These are phyloP conservation scores for Tolypeutes matacus DNA, from an alignment of 2,797 vertebrate species.

Conservation along the genomic window DNA sequence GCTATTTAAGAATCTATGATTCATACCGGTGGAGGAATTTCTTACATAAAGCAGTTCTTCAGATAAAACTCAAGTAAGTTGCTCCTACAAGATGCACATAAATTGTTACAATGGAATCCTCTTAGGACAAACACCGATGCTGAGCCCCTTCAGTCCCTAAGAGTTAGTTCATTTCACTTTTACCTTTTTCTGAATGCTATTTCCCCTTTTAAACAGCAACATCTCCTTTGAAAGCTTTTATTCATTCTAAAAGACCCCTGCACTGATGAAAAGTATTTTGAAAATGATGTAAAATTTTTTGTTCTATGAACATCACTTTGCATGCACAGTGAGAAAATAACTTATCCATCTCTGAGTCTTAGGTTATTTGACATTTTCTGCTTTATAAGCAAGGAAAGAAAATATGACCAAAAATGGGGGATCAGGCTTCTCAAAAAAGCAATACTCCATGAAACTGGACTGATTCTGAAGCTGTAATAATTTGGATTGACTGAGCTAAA, in stretches of 20 bases:
- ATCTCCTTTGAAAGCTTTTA: conserved; percentile 15
- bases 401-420: not conserved
- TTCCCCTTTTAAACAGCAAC: conserved; percentile 11
- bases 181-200: not conserved
- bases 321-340: not conserved
- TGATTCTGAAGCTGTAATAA: not conserved
- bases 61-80: not conserved
- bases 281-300: conserved; percentile 1
- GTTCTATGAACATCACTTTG: not conserved
- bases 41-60: not conserved
- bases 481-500: not conserved
- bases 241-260: not conserved
- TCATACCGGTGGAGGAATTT: not conserved
- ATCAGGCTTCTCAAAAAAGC: not conserved
- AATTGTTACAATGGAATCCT: not conserved
- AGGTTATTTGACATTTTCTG: not conserved
- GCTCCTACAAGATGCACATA: not conserved
- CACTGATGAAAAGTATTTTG: not conserved
- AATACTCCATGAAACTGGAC: not conserved
- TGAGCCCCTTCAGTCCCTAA: not conserved
- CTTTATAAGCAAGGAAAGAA: conserved; percentile 25
- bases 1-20: not conserved
- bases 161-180: not conserved
- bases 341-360: not conserved
- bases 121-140: not conserved